Evolutionary conservation across 2,113 vertebrate species (phyloP).

Genomic region (Microtus oregoni): DNA sequence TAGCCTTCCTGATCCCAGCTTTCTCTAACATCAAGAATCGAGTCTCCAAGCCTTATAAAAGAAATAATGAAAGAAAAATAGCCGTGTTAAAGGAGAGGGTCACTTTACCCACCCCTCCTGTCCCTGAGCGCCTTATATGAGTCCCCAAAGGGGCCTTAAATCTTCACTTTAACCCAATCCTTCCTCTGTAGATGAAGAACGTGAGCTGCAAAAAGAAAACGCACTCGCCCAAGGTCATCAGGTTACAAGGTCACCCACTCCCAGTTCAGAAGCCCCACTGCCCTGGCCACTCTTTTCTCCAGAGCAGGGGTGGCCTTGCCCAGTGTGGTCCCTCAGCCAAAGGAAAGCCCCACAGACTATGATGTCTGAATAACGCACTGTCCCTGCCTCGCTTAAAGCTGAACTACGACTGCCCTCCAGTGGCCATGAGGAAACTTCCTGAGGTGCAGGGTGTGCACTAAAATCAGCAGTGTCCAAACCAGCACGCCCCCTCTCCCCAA

Average conservation of each 20-base stretch:
- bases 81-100: not conserved
- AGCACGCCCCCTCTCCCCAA: no score
- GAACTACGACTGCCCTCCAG: constrained; percentile 47
- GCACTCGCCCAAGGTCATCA: not conserved
- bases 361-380: not conserved
- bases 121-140: not conserved
- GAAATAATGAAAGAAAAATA: not conserved
- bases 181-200: not conserved
- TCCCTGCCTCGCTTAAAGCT: not conserved
- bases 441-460: not conserved
- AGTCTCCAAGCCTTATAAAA: not conserved
- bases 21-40: not conserved
- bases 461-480: not conserved
- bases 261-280: not conserved
- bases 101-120: not conserved
- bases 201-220: not conserved
- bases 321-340: not conserved
- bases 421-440: not conserved
- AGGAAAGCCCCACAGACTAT: not conserved
- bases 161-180: not conserved
- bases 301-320: not conserved
- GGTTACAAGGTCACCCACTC: not conserved
- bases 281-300: fast-evolving
- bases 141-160: not conserved
- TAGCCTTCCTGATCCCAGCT: not conserved